A percentile compares a stretch with the other conserved stretches of the same genome.
Evolutionary conservation across 2,888 invertebrate species (phyloP).

Genomic region (Fragum whitleyi): DNA sequence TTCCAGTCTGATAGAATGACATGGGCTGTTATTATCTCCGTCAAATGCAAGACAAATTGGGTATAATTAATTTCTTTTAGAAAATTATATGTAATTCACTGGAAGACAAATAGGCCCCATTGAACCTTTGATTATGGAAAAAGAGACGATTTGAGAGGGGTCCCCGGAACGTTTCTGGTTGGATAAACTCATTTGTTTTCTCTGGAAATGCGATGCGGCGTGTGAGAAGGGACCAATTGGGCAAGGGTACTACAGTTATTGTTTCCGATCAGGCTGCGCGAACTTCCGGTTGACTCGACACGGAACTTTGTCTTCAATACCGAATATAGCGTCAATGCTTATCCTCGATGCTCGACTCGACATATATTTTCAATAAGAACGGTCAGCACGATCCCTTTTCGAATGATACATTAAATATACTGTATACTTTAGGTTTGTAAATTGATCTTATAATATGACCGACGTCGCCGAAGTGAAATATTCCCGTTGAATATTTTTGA

Average conservation of each 20-base stretch:
- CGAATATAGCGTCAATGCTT: too few species aligned
- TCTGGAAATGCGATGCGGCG: not conserved
- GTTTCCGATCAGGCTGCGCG: too few species aligned
- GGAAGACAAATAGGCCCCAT: conserved; percentile 10
- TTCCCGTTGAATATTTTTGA: too few species aligned
- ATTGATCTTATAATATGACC: too few species aligned
- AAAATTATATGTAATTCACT: conserved; percentile 47
- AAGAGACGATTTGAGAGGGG: conserved; percentile 1
- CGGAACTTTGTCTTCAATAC: too few species aligned
- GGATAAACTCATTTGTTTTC: conserved; percentile 15
- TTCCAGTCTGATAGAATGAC: not conserved
- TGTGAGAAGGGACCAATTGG: not conserved
- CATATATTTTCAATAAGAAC: too few species aligned
- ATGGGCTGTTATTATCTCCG: conserved; percentile 24
- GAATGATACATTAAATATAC: too few species aligned
- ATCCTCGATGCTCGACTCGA: too few species aligned
- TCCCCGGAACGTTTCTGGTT: conserved; percentile 9
- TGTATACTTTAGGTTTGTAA: too few species aligned
- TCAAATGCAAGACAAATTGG: conserved; percentile 39
- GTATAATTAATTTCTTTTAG: conserved; percentile 51
- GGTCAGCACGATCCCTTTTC: too few species aligned
- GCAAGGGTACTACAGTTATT: not conserved
- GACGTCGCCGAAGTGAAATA: too few species aligned
- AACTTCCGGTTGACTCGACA: too few species aligned
- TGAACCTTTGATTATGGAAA: conserved; percentile 22